A percentile compares a stretch with the other conserved stretches of the same genome.
Conservation (phyloP, 2,797 vertebrate species). For the Argentina silus region DNA sequence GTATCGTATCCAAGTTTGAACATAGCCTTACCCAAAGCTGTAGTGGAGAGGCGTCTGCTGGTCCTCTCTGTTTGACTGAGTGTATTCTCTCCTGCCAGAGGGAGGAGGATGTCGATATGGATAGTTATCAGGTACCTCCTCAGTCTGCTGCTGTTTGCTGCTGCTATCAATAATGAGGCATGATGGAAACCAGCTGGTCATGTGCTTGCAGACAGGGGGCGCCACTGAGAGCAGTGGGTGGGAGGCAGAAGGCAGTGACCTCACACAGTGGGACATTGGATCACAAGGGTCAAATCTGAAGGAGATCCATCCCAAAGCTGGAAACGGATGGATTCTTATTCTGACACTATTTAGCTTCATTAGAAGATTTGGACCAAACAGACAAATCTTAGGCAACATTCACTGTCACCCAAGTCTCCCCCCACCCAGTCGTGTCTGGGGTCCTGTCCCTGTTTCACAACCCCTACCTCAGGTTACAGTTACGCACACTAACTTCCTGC, state of each 20-base stretch:
- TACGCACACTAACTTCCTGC: constrained; percentile 76
- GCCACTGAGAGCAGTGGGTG: constrained; percentile 13
- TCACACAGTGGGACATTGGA: background rate
- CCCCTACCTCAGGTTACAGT: constrained; percentile 50
- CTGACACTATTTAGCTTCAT: no score
- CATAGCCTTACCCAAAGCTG: background rate
- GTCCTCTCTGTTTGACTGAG: background rate
- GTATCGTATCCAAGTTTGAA: no score
- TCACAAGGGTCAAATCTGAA: background rate
- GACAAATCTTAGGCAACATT: no score
- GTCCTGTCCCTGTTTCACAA: constrained; percentile 24
- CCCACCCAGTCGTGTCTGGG: no score
- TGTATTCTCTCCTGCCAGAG: constrained; percentile 96
- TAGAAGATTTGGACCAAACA: no score
- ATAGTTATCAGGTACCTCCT: constrained; percentile 99
- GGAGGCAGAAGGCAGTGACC: constrained; percentile 34
- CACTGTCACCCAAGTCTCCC: no score
- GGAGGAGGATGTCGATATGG: constrained; percentile 95
- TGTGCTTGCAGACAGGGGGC: constrained; percentile 65
- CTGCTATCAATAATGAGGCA: constrained; percentile 76
- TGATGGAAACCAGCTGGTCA: constrained; percentile 85
- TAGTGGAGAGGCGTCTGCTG: background rate
- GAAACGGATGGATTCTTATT: no score
- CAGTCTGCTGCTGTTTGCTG: constrained; percentile 70
- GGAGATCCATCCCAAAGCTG: no score